phyloP scores from a whole-genome alignment of 1,140 invertebrate species.

The Hylaeus anthracinus region DNA sequence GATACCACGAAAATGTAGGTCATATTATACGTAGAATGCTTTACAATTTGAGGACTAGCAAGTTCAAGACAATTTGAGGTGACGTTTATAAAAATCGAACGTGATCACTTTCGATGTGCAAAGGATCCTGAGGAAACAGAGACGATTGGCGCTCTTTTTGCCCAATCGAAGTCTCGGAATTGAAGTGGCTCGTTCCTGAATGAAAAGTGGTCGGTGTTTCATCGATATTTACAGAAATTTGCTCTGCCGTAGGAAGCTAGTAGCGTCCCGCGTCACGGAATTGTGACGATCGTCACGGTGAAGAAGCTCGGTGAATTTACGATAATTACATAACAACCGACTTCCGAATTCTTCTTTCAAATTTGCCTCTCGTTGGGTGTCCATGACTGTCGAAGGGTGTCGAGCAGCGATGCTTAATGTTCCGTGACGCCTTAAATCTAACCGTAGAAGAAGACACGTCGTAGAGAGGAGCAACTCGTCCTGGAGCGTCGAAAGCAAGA shows the following conservation, averaged over 20 bases:
- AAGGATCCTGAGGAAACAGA: too few species aligned
- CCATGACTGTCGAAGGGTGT: slow-evolving; percentile 19
- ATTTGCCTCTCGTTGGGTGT: slow-evolving; percentile 34
- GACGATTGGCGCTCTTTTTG: background rate
- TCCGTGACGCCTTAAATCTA: slow-evolving; percentile 68
- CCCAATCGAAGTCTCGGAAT: background rate
- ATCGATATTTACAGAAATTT: slow-evolving; percentile 6
- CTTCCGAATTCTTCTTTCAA: slow-evolving; percentile 27
- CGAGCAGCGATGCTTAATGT: slow-evolving; percentile 36
- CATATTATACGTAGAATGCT: too few species aligned
- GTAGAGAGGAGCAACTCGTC: slow-evolving; percentile 27
- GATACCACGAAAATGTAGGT: too few species aligned
- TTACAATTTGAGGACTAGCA: too few species aligned
- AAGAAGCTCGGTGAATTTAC: slow-evolving; percentile 21
- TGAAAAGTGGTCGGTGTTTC: background rate
- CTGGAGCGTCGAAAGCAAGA: background rate
- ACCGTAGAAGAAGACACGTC: slow-evolving; percentile 29
- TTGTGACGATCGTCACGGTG: background rate
- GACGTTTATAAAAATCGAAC: too few species aligned
- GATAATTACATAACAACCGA: slow-evolving; percentile 27
- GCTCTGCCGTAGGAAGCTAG: too few species aligned
- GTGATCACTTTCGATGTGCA: too few species aligned
- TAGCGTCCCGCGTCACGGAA: background rate
- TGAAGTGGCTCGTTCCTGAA: background rate
- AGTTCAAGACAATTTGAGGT: too few species aligned